Evolutionary conservation across 2,113 vertebrate genomes (phyloP).

Genomic region (Eulemur rufifrons): DNA sequence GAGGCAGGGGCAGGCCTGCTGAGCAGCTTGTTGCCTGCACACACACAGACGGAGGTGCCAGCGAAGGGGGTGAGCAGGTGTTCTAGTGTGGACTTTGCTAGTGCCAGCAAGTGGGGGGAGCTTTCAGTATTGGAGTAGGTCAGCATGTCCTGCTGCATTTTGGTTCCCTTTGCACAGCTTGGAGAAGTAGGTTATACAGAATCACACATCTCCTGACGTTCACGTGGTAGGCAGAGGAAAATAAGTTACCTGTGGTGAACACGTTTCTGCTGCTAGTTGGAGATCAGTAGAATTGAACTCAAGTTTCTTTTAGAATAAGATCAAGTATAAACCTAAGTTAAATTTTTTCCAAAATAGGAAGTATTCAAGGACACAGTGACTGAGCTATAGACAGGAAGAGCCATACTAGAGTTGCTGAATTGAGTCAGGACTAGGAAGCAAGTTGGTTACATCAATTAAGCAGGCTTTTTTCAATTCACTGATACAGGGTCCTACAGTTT

Average conservation of each 20-base stretch:
- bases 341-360: neutral
- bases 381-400: neutral
- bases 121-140: neutral
- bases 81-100: neutral
- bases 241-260: neutral
- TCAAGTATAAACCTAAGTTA: neutral
- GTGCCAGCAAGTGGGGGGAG: neutral
- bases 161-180: neutral
- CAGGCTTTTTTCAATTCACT: neutral
- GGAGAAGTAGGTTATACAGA: neutral
- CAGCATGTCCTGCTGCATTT: neutral
- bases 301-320: neutral
- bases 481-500: neutral
- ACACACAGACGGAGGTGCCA: fast-evolving
- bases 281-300: neutral
- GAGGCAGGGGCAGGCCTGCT: neutral
- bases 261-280: neutral
- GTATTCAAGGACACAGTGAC: neutral
- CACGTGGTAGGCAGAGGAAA: neutral
- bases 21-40: neutral
- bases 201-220: neutral
- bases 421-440: neutral
- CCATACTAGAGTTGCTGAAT: neutral
- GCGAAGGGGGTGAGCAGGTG: fast-evolving
- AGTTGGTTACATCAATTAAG: neutral